Evolutionary conservation across 2,113 vertebrate genomes (phyloP), one percentile per base, ranked within the genome.

Genomic region (Monarcha castaneiventris): DNA sequence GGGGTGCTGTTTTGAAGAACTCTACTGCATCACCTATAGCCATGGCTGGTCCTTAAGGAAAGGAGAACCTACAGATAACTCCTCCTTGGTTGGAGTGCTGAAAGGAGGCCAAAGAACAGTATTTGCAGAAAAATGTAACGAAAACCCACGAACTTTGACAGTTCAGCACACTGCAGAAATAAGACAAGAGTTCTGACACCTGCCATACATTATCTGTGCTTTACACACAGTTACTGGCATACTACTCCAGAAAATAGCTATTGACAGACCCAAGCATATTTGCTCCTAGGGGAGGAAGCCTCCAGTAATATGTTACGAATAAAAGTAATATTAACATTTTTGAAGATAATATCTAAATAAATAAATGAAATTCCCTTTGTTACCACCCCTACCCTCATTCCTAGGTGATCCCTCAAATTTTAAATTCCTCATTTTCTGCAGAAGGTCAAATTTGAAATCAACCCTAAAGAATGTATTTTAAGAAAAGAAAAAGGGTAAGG

Each of bases 1-100:
- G 39, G 77, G 94, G 83, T 87, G 96, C 83, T 93, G 39, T 52
- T 86, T 18, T 64, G 89, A 79, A 81, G 32, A 66, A 33, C 35
- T 30, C 46, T 9, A 51, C n/a, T 0, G 3, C 51, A 69, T 14
- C 43, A 41, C 68, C 61, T 71, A 44, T 67, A 83, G 72, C 74
- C 41, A 58, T 0, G 0, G n/a, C 54, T 49, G 26, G 29, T 54
- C 41, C 54, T 5, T 10, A 41, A 13, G 10, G 4, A 37, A 87
- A 55, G 26, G 43, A 84, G 39, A 81, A 54, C 19, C n/a, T 69
- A 85, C 19, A 54, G 33, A 15, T 10, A 51, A 51, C 6, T 59
- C 11, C 51, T 82, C 58, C 46, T 58, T 16, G 16, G 49, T 1
- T 73, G 20, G 64, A 64, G 17, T 16, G 51, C 43, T 77, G 39